Evolutionary conservation across 2,113 vertebrate genomes (phyloP).

Genomic region (Callionymus lyra): DNA sequence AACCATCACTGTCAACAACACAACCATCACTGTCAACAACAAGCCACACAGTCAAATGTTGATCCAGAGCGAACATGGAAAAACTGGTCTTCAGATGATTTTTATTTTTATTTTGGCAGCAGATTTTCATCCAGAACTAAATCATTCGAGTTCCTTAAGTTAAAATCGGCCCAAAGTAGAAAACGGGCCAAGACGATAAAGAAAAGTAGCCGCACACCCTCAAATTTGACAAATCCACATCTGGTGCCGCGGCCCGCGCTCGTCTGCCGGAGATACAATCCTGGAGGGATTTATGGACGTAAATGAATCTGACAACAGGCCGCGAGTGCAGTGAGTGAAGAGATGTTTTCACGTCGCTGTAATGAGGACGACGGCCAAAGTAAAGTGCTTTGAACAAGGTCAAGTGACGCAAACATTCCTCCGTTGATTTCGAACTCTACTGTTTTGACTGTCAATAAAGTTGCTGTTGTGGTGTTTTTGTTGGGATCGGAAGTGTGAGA

Average conservation of each 20-base stretch:
- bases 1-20: too few species aligned
- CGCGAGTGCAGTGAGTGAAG: slow-evolving; percentile 31
- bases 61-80: neutral
- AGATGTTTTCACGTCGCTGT: slow-evolving; percentile 42
- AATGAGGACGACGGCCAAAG: slow-evolving; percentile 42
- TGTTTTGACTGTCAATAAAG: slow-evolving; percentile 28
- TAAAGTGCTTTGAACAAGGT: slow-evolving; percentile 37
- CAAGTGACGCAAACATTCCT: slow-evolving; percentile 41
- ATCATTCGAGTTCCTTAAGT: too few species aligned
- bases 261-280: slow-evolving; percentile 27
- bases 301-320: slow-evolving; percentile 56
- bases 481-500: slow-evolving; percentile 10
- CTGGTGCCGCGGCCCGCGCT: slow-evolving; percentile 32
- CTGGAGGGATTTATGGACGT: slow-evolving; percentile 32
- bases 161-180: slow-evolving; percentile 35
- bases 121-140: too few species aligned
- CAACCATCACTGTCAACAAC: too few species aligned
- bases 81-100: neutral
- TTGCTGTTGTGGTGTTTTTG: slow-evolving; percentile 32
- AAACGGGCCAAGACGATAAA: slow-evolving; percentile 36
- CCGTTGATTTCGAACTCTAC: slow-evolving; percentile 41
- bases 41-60: too few species aligned
- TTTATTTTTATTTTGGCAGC: neutral
- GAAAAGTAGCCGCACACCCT: slow-evolving; percentile 25
- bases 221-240: slow-evolving; percentile 44